Evolutionary conservation across 2,113 vertebrate species (phyloP), one percentile per base, ranked within the genome.

Genomic region (Oncorhynchus gorbuscha): DNA sequence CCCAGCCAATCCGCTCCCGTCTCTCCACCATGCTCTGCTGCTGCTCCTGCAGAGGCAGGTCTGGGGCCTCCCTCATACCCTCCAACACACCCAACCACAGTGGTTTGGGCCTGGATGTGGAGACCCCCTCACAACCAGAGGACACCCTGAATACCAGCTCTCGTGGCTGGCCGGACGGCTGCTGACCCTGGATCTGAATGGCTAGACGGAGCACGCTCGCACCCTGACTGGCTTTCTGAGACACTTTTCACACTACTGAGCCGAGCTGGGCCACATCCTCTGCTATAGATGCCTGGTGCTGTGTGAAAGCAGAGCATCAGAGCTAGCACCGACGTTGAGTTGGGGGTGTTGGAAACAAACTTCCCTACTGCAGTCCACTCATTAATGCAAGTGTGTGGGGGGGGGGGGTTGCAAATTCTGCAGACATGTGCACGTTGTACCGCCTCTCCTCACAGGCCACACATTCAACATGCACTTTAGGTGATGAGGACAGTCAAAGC

Each of bases 1-100:
- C 97, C 0, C 89, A 83, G 0, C 92, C 89, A 0, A 87, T 99
- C 32, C 93, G 97, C 0, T 32, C 85, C 0, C 93, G 95, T 3
- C 93, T 99, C 64, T 59, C 91, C 3, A 72, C 90, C 0, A 39
- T 80, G 1, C 55, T 97, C 0, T 90, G 92, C 83, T 94, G 92
- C 26, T 82, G 84, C 16, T 77, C 45, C 0, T 64, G 79, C 71
- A 5, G 16, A 24, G 55, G 0, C 0, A 18, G 71, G 0, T 6
- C 1, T 0, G 22, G 72, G 0, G 8, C 68, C 0, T 26, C 0
- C 1, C 69, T 45, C 39, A 45, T 9, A 45, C 2, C 39, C 9
- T 45, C 72, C 0, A 79, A 1, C 0, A 81, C 1, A 3, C 62
- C 24, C 0, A 22, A 83, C 11, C 72, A 16, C 74, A 77, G 45